Evolutionary conservation across 2,888 invertebrate species (phyloP), one percentile per base, ranked within the genome.

Genomic region (Mayetiola destructor): DNA sequence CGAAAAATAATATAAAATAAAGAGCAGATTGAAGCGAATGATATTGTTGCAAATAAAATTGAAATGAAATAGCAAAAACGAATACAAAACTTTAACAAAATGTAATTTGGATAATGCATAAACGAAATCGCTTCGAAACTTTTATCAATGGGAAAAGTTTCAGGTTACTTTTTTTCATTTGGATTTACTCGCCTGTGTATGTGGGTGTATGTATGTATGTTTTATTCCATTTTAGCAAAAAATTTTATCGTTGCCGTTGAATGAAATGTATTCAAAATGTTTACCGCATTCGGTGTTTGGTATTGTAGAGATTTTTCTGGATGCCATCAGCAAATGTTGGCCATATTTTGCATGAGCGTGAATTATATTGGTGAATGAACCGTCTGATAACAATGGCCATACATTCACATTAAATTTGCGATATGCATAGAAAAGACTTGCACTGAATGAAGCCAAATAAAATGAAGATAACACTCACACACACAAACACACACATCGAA

Each of bases 31-130:
- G 27, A n/a, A n/a, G n/a, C n/a, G 29, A 48, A n/a, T 48, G 48
- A 48, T 48, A 48, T 27, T n/a, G n/a, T n/a, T n/a, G 16, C 48
- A 48, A 48, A 48, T 48, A 27, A 48, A 48, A 48, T 48, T 48
- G 48, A 48, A 42, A 42, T 42, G 42, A 42, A 48, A 48, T 27
- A 48, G 48, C 40, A 40, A 40, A n/a, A 40, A 23, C 48, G 29
- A 48, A 48, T 27, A 16, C 48, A 48, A 48, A 48, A 48, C 48
- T 48, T 48, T 48, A 48, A 48, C 48, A 48, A 16, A 48, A 48
- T 48, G 48, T 48, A 48, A 48, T 48, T 48, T 48, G 48, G 48
- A 48, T 48, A 48, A 48, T 48, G 48, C 48, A 48, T 48, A 27
- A 48, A 48, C 27, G 48, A 27, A 48, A 48, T 27, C 27, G 27